These are phyloP conservation scores for Charina bottae DNA, from an alignment of 2,113 vertebrate species.

Conservation along the genomic window DNA sequence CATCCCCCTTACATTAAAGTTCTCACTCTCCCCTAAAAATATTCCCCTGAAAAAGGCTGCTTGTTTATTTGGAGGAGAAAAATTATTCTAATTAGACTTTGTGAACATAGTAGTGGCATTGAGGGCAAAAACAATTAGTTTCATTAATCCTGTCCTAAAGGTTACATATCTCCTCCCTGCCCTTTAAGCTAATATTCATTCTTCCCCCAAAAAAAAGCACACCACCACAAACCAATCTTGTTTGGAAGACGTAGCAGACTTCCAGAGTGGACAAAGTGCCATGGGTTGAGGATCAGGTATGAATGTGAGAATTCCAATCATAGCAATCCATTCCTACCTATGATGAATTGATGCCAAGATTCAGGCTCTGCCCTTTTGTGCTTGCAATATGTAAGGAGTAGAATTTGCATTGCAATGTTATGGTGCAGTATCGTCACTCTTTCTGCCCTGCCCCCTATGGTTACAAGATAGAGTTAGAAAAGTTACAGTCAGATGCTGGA, in stretches of 20 bases:
- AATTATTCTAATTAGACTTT: neutral
- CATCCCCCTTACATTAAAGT: neutral
- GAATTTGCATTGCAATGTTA: neutral
- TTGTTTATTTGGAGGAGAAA: neutral
- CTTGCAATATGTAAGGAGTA: neutral
- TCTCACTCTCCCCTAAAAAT: neutral
- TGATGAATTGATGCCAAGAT: neutral
- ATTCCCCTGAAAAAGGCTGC: neutral
- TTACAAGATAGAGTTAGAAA: neutral
- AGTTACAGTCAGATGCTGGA: neutral
- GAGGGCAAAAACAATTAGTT: neutral
- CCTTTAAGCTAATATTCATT: neutral
- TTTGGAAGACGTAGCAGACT: neutral
- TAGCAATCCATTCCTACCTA: neutral
- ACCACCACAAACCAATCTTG: neutral
- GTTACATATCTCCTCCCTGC: neutral
- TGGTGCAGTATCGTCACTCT: neutral
- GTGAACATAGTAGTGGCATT: neutral
- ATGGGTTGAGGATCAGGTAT: neutral
- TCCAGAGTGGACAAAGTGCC: neutral
- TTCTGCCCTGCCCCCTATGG: neutral
- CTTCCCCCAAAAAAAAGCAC: neutral
- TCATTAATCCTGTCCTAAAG: neutral
- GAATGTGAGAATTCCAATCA: neutral
- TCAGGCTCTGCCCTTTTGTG: neutral